Conservation (phyloP, 1,140 invertebrate species). For the Panonychus citri region DNA sequence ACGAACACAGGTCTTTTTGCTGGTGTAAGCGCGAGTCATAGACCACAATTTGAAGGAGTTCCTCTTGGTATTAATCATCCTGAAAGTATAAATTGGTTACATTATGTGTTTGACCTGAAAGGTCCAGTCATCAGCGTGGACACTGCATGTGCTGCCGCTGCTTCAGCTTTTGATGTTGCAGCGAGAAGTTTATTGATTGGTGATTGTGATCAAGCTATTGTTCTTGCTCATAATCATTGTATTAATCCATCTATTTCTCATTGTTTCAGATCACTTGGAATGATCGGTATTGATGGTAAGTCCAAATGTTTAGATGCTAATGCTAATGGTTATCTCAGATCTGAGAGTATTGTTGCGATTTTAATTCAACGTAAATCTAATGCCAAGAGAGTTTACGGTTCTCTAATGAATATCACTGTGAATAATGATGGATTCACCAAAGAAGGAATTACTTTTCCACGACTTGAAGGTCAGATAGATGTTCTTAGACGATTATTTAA, state of each 20-base stretch:
- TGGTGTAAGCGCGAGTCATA: constrained; percentile 30
- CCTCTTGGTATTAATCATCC: not conserved
- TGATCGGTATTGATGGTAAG: not conserved
- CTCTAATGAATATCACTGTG: not conserved
- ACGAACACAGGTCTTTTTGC: constrained; percentile 71
- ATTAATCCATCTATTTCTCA: constrained; percentile 32
- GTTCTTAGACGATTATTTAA: constrained; percentile 20
- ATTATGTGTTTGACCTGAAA: not conserved
- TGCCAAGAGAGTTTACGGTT: not conserved
- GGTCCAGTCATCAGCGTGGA: not conserved
- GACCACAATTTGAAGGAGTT: not conserved
- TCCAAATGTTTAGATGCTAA: not conserved
- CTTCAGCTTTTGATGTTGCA: not conserved
- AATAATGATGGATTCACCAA: not conserved
- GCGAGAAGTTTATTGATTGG: not conserved
- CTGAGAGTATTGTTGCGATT: not conserved
- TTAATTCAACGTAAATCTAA: not conserved
- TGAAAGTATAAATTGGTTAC: not conserved
- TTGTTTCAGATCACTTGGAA: not conserved
- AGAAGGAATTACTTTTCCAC: constrained; percentile 17
- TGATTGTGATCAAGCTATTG: not conserved
- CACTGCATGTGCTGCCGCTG: not conserved
- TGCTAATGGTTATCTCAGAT: not conserved
- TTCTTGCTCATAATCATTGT: constrained; percentile 42
- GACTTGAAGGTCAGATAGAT: constrained; percentile 15